Conservation (phyloP, 2,888 invertebrate species). For the Dichetophora obliterata region DNA sequence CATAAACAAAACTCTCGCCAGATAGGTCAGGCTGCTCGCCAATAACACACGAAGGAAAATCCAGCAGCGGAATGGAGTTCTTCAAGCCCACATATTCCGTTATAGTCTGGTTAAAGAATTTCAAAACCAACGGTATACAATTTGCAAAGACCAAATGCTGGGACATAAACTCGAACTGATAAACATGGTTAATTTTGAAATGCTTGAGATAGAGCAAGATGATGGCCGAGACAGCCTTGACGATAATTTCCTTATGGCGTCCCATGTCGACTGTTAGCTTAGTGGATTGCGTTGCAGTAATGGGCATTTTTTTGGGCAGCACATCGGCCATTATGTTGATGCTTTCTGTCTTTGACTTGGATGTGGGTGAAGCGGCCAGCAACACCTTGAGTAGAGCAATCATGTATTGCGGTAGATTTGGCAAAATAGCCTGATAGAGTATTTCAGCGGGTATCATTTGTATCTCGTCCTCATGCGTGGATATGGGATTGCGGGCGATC, state of each 20-base stretch:
- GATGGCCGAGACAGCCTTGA: conserved; percentile 94
- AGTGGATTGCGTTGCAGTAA: conserved; percentile 94
- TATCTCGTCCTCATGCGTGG: conserved; percentile 84
- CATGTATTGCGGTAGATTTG: conserved; percentile 97
- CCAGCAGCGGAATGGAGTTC: conserved; percentile 91
- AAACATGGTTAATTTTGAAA: conserved; percentile 96
- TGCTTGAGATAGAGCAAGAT: conserved; percentile 93
- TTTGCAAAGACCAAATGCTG: conserved; percentile 99
- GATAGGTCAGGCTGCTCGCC: conserved; percentile 95
- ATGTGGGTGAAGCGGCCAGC: conserved; percentile 97
- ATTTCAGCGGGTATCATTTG: conserved; percentile 88
- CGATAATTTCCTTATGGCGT: conserved; percentile 98
- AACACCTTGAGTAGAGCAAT: conserved; percentile 96
- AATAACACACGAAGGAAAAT: conserved; percentile 96
- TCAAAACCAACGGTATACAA: conserved; percentile 96
- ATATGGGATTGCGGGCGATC: conserved; percentile 90
- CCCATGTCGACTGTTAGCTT: conserved; percentile 97
- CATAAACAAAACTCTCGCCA: conserved; percentile 89
- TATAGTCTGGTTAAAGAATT: conserved; percentile 99
- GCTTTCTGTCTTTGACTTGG: conserved; percentile 97
- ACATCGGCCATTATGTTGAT: conserved; percentile 99
- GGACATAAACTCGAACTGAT: conserved; percentile 99
- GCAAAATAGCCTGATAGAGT: conserved; percentile 93
- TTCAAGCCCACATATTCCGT: conserved; percentile 94
- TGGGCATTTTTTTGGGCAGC: conserved; percentile 96